A percentile compares a stretch with the other conserved stretches of the same genome.
These are phyloP conservation scores for Drosophila murphyi DNA, from an alignment of 1,140 invertebrate species.

Conservation along the genomic window DNA sequence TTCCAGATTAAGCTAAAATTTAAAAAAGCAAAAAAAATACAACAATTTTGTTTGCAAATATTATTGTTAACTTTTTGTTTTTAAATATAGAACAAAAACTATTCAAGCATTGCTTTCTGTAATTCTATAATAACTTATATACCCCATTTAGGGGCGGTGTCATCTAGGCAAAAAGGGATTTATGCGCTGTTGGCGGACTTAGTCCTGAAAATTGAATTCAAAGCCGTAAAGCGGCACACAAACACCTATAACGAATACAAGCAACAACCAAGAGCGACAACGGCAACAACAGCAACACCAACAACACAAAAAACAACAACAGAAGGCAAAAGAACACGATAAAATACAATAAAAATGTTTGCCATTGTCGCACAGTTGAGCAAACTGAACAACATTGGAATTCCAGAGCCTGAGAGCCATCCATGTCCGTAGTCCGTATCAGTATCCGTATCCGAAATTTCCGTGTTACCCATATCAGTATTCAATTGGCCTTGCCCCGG, in stretches of 20 bases:
- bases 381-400: conserved; percentile 2
- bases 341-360: conserved; percentile 72
- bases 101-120: no score
- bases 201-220: conserved; percentile 72
- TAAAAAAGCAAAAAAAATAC: no score
- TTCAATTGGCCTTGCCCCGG: conserved; percentile 34
- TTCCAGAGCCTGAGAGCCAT: neutral
- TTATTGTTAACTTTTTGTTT: no score
- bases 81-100: no score
- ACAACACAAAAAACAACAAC: conserved; percentile 2
- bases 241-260: conserved; percentile 50
- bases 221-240: conserved; percentile 62
- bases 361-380: conserved; percentile 63
- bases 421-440: conserved; percentile 21
- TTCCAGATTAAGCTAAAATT: no score
- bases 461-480: conserved; percentile 39
- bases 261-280: neutral
- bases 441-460: conserved; percentile 31
- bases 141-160: conserved; percentile 8
- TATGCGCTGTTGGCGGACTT: conserved; percentile 37
- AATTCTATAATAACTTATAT: neutral
- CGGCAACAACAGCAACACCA: neutral
- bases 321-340: conserved; percentile 33
- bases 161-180: conserved; percentile 34
- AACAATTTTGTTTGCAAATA: no score